These are phyloP conservation scores for Stegana nigrithorax DNA, from an alignment of 2,888 invertebrate genomes.

Conservation along the genomic window DNA sequence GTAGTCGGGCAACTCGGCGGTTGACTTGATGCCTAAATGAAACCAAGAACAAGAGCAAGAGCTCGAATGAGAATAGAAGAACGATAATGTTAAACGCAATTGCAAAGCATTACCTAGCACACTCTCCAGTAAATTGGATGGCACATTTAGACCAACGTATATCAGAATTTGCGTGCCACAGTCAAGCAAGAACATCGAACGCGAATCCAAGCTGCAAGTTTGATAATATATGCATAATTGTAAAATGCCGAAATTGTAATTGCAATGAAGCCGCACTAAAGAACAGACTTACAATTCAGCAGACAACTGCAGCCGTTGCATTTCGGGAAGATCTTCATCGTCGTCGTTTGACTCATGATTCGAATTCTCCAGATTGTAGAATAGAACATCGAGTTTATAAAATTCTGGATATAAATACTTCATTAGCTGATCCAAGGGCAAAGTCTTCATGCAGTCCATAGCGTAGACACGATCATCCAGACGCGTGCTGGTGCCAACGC, in stretches of 20 bases:
- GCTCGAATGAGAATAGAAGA: too few relatives aligned
- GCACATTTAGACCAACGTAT: constrained; percentile 85
- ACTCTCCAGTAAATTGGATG: constrained; percentile 79
- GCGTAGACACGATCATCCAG: constrained; percentile 93
- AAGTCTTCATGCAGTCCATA: constrained; percentile 92
- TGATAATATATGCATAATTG: not conserved
- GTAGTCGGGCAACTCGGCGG: constrained; percentile 81
- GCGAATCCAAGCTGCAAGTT: constrained; percentile 76
- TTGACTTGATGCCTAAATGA: constrained; percentile 77
- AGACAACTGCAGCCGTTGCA: constrained; percentile 86
- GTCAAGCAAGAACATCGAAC: constrained; percentile 94
- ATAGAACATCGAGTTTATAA: constrained; percentile 85
- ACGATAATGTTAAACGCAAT: not conserved
- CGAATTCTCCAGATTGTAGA: constrained; percentile 68
- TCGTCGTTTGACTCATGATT: constrained; percentile 43
- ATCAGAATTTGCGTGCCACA: constrained; percentile 84
- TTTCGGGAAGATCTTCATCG: constrained; percentile 71
- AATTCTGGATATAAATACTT: constrained; percentile 92
- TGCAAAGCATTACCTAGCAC: constrained; percentile 71
- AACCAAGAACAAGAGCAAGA: too few relatives aligned
- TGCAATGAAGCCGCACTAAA: too few relatives aligned
- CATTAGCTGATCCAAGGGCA: constrained; percentile 84
- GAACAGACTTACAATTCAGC: constrained; percentile 77
- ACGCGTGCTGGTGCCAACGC: constrained; percentile 87
- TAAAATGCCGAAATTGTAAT: not conserved